Conservation (phyloP, 2,797 vertebrate genomes). For the Lepus oiostolus region DNA sequence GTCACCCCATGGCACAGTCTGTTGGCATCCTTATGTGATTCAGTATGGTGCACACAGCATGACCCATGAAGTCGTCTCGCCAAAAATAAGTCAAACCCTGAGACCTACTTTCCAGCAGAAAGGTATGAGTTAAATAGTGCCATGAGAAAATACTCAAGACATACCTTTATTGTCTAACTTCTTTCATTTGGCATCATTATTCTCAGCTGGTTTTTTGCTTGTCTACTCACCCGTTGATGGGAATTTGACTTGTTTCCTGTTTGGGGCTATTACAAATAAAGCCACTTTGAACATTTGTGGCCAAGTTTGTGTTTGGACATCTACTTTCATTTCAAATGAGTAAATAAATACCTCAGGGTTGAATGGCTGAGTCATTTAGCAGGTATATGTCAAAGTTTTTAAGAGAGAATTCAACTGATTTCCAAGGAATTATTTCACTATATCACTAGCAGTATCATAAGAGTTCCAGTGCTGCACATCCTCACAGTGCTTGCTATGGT, state of each 20-base stretch:
- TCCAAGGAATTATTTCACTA: not conserved
- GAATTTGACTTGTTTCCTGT: not conserved
- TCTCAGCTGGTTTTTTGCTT: not conserved
- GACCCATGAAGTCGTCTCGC: not conserved
- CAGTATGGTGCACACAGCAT: not conserved
- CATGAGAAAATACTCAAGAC: not conserved
- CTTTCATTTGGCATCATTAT: conserved; percentile 21
- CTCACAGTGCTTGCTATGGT: not conserved
- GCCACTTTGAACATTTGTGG: not conserved
- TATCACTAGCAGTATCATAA: not conserved
- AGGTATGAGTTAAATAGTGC: not conserved
- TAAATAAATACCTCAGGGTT: not conserved
- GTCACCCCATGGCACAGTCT: not conserved
- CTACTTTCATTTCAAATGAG: not conserved
- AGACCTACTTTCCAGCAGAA: not conserved
- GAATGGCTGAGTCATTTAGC: not conserved
- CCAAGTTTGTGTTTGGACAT: not conserved
- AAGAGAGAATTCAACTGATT: not conserved
- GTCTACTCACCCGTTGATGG: not conserved
- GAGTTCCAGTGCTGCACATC: not conserved
- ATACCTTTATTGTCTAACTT: not conserved
- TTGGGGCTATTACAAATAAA: conserved; percentile 15
- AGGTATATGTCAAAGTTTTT: not conserved
- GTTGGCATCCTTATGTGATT: not conserved
- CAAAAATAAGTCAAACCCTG: conserved; percentile 32